Evolutionary conservation across 2,797 vertebrate genomes (phyloP), one percentile per base, ranked within the genome.

Genomic region (Sebastes hubbsi): DNA sequence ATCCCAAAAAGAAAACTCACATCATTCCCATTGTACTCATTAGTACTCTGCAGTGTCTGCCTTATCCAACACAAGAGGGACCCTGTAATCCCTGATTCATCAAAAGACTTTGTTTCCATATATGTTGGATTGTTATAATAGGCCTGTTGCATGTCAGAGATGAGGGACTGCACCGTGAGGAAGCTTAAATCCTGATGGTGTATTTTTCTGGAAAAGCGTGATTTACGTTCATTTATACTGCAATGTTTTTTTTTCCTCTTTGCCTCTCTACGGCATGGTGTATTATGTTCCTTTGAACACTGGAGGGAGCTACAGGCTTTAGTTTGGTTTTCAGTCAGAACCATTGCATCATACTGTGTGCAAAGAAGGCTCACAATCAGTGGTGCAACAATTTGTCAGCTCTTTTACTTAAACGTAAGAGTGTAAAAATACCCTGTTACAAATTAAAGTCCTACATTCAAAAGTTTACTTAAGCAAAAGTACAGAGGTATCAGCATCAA

Each of bases 261-360:
- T 18, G 6, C 6, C 10, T 5, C 11, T 16, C 18, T 2, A 1
- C 0, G 11, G 5, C 6, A 49, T 32, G 20, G 5, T 87, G 88
- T 38, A 30, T 2, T 79, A 9, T 11, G 77, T 8, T 7, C 0
- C 64, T 80, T 64, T 87, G n/a, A 78, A 82, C 93, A 92, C 86
- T 77, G 2, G 91, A 84, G 79, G 89, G 80, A 0, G 89, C 73
- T 87, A 34, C 46, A 86, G 62, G 24, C 34, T 36, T n/a, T 66
- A 75, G 7, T 27, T 8, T 61, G 20, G 14, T 29, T 63, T 52
- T 24, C 3, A 29, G 9, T 52, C 22, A 20, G 6, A 58, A 20
- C 24, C 13, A 27, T 2, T 8, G 36, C 36, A 38, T 13, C 36
- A 38, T 13, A 6, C 2, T 5, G 9, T 2, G 6, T 46, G 5